Percentiles rank a stretch among this genome's conserved stretches.
Evolutionary conservation across 2,888 invertebrate genomes (phyloP).

Genomic region (Heliconius ethilla): DNA sequence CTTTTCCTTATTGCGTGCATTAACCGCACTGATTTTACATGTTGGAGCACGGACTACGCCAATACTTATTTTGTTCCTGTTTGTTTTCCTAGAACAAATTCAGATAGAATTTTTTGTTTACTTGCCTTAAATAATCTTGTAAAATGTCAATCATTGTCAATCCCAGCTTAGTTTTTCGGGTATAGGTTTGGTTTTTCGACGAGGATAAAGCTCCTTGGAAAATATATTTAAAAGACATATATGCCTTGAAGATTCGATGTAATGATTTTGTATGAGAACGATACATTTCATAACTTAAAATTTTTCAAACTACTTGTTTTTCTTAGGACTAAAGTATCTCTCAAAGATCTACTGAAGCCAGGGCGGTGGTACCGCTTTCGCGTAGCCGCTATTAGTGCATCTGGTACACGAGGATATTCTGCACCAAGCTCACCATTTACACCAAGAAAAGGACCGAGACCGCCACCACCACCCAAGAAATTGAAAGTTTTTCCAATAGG

Average conservation of each 20-base stretch:
- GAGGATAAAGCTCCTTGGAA: slow-evolving; percentile 13
- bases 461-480: slow-evolving; percentile 84
- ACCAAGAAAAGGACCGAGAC: slow-evolving; percentile 81
- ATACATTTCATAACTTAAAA: neutral
- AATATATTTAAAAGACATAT: no score
- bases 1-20: slow-evolving; percentile 46
- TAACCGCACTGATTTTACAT: slow-evolving; percentile 38
- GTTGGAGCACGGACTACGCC: slow-evolving; percentile 39
- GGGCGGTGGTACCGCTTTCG: slow-evolving; percentile 91
- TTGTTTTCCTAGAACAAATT: slow-evolving; percentile 37
- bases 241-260: slow-evolving; percentile 28
- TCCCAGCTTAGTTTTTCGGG: slow-evolving; percentile 29
- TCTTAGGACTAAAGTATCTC: slow-evolving; percentile 76
- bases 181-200: neutral
- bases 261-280: slow-evolving; percentile 24
- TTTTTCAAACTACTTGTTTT: neutral
- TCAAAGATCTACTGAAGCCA: slow-evolving; percentile 83
- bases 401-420: slow-evolving; percentile 88
- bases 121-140: slow-evolving; percentile 36
- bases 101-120: slow-evolving; percentile 37
- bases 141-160: slow-evolving; percentile 41
- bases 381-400: slow-evolving; percentile 87
- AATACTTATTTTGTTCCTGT: slow-evolving; percentile 32
- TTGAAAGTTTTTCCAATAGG: slow-evolving; percentile 79
- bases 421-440: slow-evolving; percentile 82